phyloP scores from a whole-genome alignment of 2,888 invertebrate species.

The Acanthosoma haemorrhoidale region DNA sequence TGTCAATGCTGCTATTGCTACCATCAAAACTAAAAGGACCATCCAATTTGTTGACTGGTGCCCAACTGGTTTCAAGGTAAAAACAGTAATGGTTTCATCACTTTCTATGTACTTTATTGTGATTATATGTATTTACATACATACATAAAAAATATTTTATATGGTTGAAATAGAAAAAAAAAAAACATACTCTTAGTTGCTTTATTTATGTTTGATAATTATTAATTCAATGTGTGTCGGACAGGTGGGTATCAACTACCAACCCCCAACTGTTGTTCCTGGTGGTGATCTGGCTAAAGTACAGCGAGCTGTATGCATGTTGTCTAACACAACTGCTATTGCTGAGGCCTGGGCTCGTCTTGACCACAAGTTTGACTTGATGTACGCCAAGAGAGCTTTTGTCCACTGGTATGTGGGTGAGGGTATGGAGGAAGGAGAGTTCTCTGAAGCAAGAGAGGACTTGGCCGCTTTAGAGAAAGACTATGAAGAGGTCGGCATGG shows the following conservation, averaged over 20 bases:
- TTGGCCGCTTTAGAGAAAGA: constrained; percentile 79
- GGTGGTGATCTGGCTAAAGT: constrained; percentile 92
- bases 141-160: background rate
- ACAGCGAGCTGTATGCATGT: constrained; percentile 94
- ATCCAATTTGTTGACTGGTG: constrained; percentile 53
- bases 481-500: constrained; percentile 70
- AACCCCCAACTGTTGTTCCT: constrained; percentile 79
- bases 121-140: background rate
- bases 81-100: background rate
- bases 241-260: constrained; percentile 43
- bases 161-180: background rate
- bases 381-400: constrained; percentile 63
- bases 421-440: constrained; percentile 80
- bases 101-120: background rate
- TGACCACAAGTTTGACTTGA: constrained; percentile 62
- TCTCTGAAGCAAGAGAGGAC: constrained; percentile 74
- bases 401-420: constrained; percentile 80
- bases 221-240: background rate
- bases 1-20: constrained; percentile 55
- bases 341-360: constrained; percentile 62
- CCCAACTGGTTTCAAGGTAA: constrained; percentile 46
- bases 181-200: background rate
- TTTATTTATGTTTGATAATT: background rate
- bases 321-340: constrained; percentile 86
- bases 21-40: constrained; percentile 56